Percentiles rank a stretch among this genome's conserved stretches.
phyloP scores from a whole-genome alignment of 2,888 invertebrate genomes.

The Volucella bombylans region DNA sequence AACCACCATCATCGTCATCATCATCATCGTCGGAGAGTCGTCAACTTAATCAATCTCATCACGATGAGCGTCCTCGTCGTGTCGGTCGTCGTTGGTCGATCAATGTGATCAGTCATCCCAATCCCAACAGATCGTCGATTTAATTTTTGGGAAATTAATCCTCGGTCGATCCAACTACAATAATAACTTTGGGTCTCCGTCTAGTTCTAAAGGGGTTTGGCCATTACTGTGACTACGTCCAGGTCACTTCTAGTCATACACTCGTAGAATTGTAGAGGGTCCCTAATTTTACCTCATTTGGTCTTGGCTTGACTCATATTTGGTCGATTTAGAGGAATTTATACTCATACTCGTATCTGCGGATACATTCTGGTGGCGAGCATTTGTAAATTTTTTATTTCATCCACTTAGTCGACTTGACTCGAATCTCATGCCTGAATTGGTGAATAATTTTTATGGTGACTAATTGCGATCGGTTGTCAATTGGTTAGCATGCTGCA shows the following conservation, averaged over 20 bases:
- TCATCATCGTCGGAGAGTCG: background rate
- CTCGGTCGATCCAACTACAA: conserved; percentile 37
- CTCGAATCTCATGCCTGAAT: conserved; percentile 68
- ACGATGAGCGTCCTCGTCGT: conserved; percentile 17
- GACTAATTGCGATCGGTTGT: conserved; percentile 81
- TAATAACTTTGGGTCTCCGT: conserved; percentile 11
- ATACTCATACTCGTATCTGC: conserved; percentile 22
- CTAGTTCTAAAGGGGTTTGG: conserved; percentile 48
- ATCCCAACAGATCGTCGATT: conserved; percentile 29
- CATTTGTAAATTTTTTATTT: conserved; percentile 65
- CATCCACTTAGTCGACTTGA: conserved; percentile 52
- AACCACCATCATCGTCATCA: conserved; percentile 32
- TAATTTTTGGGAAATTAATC: conserved; percentile 68
- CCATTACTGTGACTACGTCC: background rate
- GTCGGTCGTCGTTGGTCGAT: conserved; percentile 34
- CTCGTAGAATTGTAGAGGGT: conserved; percentile 49
- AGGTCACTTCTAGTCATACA: conserved; percentile 38
- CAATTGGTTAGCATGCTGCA: conserved; percentile 82
- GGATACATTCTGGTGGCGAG: conserved; percentile 38
- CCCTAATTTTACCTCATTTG: conserved; percentile 44
- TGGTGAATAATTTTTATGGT: conserved; percentile 77
- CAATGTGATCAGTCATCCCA: conserved; percentile 73
- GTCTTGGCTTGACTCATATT: background rate
- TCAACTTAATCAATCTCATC: conserved; percentile 32
- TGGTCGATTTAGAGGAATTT: conserved; percentile 18